Conservation (phyloP, 2,113 vertebrate genomes). For the Psilopogon haemacephalus region DNA sequence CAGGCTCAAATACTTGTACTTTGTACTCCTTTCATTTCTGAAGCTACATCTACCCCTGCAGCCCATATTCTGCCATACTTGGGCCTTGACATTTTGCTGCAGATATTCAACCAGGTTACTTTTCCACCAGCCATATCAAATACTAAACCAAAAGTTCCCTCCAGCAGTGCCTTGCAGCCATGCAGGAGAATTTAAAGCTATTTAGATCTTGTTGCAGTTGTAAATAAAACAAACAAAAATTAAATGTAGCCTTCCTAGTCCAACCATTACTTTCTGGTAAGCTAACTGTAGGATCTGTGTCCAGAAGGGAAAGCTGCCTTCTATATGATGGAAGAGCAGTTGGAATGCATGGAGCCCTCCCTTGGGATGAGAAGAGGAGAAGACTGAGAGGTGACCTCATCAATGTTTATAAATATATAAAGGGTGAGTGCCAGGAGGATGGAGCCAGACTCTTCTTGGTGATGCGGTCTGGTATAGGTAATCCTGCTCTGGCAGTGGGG, state of each 20-base stretch:
- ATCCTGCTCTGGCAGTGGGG: too few relatives aligned
- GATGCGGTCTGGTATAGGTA: too few relatives aligned
- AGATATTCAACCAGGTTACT: not conserved
- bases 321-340: not conserved
- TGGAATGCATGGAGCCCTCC: not conserved
- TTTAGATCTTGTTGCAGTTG: not conserved
- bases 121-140: not conserved
- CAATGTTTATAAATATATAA: too few relatives aligned
- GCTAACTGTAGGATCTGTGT: not conserved
- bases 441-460: too few relatives aligned
- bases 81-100: not conserved
- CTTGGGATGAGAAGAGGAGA: too few relatives aligned
- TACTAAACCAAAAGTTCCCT: not conserved
- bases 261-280: not conserved
- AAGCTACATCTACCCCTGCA: not conserved
- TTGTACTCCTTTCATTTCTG: not conserved
- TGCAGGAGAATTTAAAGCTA: not conserved
- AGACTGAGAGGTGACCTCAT: too few relatives aligned
- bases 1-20: not conserved
- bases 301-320: not conserved
- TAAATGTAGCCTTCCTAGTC: not conserved
- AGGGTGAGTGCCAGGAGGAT: too few relatives aligned
- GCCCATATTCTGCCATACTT: not conserved
- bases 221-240: not conserved
- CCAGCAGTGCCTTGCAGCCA: not conserved